A percentile compares a stretch with the other conserved stretches of the same genome.
These are phyloP conservation scores for Anomalospiza imberbis DNA, from an alignment of 2,797 vertebrate species.

Conservation along the genomic window DNA sequence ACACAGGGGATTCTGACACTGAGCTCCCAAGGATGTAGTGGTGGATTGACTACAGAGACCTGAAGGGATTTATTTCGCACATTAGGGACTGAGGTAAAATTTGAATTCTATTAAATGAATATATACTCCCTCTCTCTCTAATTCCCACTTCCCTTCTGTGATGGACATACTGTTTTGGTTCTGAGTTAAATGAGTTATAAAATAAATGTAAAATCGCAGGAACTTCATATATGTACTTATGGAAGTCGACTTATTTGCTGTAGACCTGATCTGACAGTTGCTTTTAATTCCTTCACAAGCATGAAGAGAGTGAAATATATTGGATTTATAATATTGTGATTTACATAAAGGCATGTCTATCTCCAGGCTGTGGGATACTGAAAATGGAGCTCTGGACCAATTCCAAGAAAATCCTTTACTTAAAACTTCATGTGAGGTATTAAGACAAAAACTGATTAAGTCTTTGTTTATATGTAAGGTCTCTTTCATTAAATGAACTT, in stretches of 20 bases:
- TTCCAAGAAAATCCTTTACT: background rate
- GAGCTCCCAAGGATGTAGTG: background rate
- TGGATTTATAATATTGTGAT: background rate
- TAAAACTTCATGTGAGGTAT: background rate
- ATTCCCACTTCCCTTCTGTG: background rate
- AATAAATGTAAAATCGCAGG: background rate
- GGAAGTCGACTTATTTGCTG: background rate
- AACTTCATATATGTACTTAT: background rate
- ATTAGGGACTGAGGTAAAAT: background rate
- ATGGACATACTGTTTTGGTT: background rate
- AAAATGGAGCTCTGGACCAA: background rate
- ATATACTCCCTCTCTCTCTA: background rate
- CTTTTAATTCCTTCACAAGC: background rate
- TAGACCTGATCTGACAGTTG: background rate
- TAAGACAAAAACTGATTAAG: background rate
- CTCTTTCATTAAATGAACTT: background rate
- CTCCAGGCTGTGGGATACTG: background rate
- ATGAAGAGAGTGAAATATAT: background rate
- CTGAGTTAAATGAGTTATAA: background rate
- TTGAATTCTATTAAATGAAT: background rate
- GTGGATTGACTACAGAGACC: background rate
- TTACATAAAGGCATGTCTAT: background rate
- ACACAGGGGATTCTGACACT: background rate
- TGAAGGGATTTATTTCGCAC: background rate
- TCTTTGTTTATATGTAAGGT: background rate